Percentiles rank a stretch among this genome's conserved stretches.
phyloP scores from a whole-genome alignment of 30 jellyfish, hydroid and myxozoan genomes.

The Cassiopea andromeda region DNA sequence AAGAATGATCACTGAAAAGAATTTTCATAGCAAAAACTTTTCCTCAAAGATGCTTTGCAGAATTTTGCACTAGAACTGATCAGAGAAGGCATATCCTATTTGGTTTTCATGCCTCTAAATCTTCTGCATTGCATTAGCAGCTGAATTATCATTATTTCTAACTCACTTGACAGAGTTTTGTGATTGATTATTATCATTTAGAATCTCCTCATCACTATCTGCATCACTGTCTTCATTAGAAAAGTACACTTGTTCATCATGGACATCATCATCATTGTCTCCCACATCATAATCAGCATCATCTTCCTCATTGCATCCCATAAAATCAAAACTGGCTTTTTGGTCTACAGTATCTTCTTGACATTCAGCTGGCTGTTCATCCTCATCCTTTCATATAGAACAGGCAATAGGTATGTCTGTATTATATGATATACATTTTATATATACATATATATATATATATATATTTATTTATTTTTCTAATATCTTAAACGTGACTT shows the following conservation, averaged over 20 bases:
- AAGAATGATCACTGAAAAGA: neutral
- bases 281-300: neutral
- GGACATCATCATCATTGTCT: constrained; percentile 7
- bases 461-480: too few species aligned
- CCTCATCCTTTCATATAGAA: neutral
- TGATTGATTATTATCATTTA: constrained; percentile 9
- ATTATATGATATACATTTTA: too few species aligned
- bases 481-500: neutral
- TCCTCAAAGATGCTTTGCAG: neutral
- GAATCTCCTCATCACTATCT: constrained; percentile 26
- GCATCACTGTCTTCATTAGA: constrained; percentile 8
- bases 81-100: neutral
- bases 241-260: neutral
- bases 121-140: neutral
- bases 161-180: neutral
- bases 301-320: neutral
- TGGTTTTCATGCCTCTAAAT: neutral
- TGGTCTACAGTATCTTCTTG: neutral
- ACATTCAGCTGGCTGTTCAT: neutral
- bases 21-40: neutral
- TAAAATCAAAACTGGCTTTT: neutral
- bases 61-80: neutral
- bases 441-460: too few species aligned
- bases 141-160: neutral
- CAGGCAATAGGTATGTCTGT: neutral